These are phyloP conservation scores for Parapsyche elsis DNA, from an alignment of 1,140 invertebrate genomes.

Conservation along the genomic window DNA sequence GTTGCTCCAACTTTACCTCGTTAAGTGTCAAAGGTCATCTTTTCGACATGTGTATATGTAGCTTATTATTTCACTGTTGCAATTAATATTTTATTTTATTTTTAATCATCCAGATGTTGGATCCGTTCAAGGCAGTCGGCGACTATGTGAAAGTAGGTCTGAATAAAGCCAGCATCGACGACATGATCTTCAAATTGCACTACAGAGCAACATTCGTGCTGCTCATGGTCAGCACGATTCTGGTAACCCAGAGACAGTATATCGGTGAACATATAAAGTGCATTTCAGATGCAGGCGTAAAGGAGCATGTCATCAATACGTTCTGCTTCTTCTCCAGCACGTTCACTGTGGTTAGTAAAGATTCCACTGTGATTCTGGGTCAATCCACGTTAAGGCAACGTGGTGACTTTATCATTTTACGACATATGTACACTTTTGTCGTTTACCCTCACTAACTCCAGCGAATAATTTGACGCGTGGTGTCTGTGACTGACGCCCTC, in stretches of 20 bases:
- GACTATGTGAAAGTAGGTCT: slow-evolving; percentile 71
- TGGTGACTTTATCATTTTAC: too few species aligned
- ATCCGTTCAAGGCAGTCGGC: slow-evolving; percentile 68
- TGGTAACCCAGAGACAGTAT: slow-evolving; percentile 77
- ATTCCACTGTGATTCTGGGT: too few species aligned
- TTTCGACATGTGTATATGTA: too few species aligned
- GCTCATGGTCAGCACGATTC: slow-evolving; percentile 71
- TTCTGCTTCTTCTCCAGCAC: slow-evolving; percentile 94
- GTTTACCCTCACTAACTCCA: too few species aligned
- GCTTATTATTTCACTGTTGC: too few species aligned
- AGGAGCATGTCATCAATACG: slow-evolving; percentile 80
- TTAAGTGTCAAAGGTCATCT: too few species aligned
- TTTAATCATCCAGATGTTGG: slow-evolving; percentile 60
- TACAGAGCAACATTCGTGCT: slow-evolving; percentile 75
- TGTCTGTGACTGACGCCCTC: too few species aligned
- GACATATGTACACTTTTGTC: too few species aligned
- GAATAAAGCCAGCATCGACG: slow-evolving; percentile 72
- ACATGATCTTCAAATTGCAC: slow-evolving; percentile 78
- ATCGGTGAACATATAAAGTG: slow-evolving; percentile 85
- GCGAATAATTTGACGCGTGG: too few species aligned
- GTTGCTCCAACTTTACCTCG: too few species aligned
- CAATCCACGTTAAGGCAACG: too few species aligned
- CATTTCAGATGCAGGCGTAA: slow-evolving; percentile 69
- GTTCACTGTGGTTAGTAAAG: slow-evolving; percentile 80
- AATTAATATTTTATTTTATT: not conserved